phyloP scores from a whole-genome alignment of 1,140 invertebrate species.

The Drosophila kikkawai region DNA sequence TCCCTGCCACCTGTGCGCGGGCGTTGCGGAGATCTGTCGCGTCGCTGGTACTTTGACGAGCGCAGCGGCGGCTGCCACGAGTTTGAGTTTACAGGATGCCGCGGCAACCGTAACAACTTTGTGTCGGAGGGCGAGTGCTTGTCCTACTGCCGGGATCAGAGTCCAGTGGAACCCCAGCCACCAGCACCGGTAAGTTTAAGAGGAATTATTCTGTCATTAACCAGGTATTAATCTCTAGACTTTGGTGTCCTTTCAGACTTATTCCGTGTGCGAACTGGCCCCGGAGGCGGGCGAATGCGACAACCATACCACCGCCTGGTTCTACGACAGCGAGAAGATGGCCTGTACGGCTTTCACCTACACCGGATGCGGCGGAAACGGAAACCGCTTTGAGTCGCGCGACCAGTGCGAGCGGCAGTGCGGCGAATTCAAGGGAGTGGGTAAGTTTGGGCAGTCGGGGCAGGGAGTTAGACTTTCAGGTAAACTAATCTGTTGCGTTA shows the following conservation, averaged over 20 bases:
- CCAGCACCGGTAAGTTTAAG: constrained; percentile 50
- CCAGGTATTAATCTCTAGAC: not conserved
- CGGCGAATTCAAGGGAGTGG: constrained; percentile 89
- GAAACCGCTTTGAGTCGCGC: constrained; percentile 91
- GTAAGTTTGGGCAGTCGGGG: constrained; percentile 85
- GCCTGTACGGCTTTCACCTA: constrained; percentile 91
- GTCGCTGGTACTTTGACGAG: constrained; percentile 91
- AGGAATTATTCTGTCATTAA: too few relatives aligned
- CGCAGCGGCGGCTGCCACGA: constrained; percentile 88
- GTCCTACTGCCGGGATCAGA: constrained; percentile 88
- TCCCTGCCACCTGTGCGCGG: constrained; percentile 89
- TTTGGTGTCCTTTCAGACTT: constrained; percentile 32
- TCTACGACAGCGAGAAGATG: constrained; percentile 88
- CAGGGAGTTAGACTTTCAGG: constrained; percentile 1
- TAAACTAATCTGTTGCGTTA: constrained; percentile 76
- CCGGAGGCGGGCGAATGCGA: constrained; percentile 91
- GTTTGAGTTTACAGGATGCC: constrained; percentile 90
- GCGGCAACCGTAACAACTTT: constrained; percentile 94
- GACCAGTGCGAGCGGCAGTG: constrained; percentile 94
- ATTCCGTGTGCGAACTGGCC: constrained; percentile 86
- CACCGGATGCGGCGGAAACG: constrained; percentile 93
- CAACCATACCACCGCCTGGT: constrained; percentile 89
- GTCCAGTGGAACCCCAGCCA: constrained; percentile 46
- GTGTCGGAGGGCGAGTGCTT: constrained; percentile 93
- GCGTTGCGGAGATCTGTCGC: constrained; percentile 86